Evolutionary conservation across 1,140 invertebrate genomes (phyloP), one percentile per base, ranked within the genome.

Genomic region (Drosophila punjabiensis): DNA sequence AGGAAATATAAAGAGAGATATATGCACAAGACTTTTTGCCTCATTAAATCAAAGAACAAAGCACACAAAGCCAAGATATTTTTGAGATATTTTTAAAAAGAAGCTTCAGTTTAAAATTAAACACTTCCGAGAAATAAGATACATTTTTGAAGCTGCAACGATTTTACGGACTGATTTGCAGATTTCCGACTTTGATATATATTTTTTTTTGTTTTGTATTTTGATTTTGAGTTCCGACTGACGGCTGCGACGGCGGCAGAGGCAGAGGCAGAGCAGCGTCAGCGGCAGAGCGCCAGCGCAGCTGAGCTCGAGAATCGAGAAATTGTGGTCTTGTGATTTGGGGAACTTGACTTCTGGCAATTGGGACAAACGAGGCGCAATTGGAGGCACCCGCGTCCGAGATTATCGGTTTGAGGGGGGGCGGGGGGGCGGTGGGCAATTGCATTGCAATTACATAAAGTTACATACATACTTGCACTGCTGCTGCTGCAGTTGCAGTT

Each of bases 401-500:
- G 85, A 89, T 89, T 89, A 89, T 73, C 64, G 52, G 43, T 20
- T 52, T 24, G 4, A 18, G n/a, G 18, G 8, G 33, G 30, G 18
- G 33, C 20, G 18, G 13, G 50, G 37, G 43, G 66, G 32, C 53
- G 13, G 50, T 33, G 43, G 66, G 32, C 53, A 78, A 89, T 78
- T 75, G 85, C 60, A 63, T 75, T 89, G 88, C 85, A 88, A 89
- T 88, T 88, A 89, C 84, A 88, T 88, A 88, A 88, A 88, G 84
- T 84, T 81, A 85, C 78, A 82, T 66, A 60, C 62, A 55, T 68
- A 79, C 83, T 69, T 84, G 79, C 80, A 64, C 79, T 68, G 71
- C 76, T 66, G 62, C 66, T 69, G 63, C 64, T 67, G 82, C 73
- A 62, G 47, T 64, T 73, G 67, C 68, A 71, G n/a, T 63, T 59